phyloP scores from a whole-genome alignment of 2,888 invertebrate genomes.

The Eupithecia insigniata region DNA sequence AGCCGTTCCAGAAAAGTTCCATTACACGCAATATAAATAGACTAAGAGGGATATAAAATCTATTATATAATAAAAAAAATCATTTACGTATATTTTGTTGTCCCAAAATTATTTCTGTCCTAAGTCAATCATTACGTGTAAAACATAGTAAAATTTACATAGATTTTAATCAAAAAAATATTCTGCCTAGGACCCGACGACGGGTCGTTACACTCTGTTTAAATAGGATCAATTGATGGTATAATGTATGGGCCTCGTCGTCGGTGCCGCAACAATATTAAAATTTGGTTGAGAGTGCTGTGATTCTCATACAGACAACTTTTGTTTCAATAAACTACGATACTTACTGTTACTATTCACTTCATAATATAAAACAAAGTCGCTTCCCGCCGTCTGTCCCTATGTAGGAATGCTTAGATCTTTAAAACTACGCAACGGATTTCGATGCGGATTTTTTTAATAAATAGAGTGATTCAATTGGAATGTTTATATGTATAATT shows the following conservation, averaged over 20 bases:
- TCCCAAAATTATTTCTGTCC: neutral
- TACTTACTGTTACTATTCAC: no score
- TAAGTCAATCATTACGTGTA: no score
- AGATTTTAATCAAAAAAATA: neutral
- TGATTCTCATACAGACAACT: neutral
- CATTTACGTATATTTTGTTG: no score
- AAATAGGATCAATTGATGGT: slow-evolving; percentile 10
- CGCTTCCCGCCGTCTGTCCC: no score
- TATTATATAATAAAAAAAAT: no score
- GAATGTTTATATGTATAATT: no score
- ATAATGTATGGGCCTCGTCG: slow-evolving; percentile 1
- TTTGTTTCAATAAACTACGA: neutral
- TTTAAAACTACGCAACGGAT: no score
- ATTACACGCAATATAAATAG: neutral
- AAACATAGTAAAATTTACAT: no score
- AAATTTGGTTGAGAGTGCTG: neutral
- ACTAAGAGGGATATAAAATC: neutral
- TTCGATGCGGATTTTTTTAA: no score
- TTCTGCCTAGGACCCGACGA: neutral
- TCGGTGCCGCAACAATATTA: neutral
- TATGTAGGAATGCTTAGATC: no score
- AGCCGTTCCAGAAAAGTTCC: neutral
- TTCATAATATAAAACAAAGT: no score
- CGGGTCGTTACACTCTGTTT: neutral
- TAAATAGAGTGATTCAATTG: no score